Base-by-base conservation (phyloP, 2,113 vertebrate species). In the Pseudorectes ferrugineus region DNA sequence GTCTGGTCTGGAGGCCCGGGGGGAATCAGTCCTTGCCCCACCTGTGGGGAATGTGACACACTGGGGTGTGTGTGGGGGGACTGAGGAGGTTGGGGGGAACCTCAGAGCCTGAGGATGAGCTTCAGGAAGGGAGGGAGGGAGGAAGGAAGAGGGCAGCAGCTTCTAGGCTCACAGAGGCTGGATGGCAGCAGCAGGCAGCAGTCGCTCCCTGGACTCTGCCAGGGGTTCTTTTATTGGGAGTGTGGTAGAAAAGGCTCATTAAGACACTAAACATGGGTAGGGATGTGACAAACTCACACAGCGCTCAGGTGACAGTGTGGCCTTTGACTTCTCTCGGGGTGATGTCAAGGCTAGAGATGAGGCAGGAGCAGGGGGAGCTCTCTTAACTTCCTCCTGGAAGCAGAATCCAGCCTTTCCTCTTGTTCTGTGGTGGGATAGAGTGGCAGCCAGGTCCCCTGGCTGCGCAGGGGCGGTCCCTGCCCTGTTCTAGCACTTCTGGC, bases 401-500 rank as follows among this genome's bases (percentile, higher is more conserved):
- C 23, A 28, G 62, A 49, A 43, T 46, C 46, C 0, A 3, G 6
- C 61, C 28, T 65, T 28, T 28, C 17, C 15, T 55, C 65, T 12
- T 0, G 0, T 24, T 24, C 29, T 6, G 3, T 1, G 3, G 9
- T 20, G 24, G 48, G 5, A 28, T 36, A 26, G 70, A 25, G 54
- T 0, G 17, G 58, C 55, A 58, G 76, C 59, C 51, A 2, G 3
- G 21, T 2, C 17, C 8, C 26, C 13, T 13, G 33, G 49, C 4
- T 5, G 51, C 45, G 51, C n/a, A 33, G 78, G 62, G 35, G 35
- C 25, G 0, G 3, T 9, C 14, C 43, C 76, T 70, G 58, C 55
- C 43, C 1, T 2, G 55, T 1, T 11, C 98, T 97, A 99, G 96
- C 99, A 99, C 82, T 97, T 97, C 3, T 98, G 98, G 91, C 98